Evolutionary conservation across 2,888 invertebrate species (phyloP).

Genomic region (Cerastoderma edule): DNA sequence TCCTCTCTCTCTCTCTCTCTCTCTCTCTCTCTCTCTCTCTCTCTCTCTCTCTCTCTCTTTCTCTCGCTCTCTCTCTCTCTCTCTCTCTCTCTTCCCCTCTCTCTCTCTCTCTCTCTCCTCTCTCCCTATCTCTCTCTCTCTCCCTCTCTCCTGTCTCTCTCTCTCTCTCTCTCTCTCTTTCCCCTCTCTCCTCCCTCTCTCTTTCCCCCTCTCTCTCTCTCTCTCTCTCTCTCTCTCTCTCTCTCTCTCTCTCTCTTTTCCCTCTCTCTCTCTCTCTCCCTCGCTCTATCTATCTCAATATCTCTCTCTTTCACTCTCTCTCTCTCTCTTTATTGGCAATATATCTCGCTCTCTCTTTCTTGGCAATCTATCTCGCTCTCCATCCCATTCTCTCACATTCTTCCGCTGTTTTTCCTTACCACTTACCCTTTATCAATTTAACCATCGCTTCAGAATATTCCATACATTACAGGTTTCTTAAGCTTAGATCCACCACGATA

Average conservation of each 20-base stretch:
- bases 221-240: not conserved
- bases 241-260: not conserved
- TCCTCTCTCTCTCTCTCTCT: not conserved
- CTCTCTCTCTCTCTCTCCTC: not conserved
- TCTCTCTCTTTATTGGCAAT: not conserved
- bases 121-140: not conserved
- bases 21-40: not conserved
- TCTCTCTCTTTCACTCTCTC: not conserved
- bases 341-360: not conserved
- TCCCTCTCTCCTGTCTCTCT: not conserved
- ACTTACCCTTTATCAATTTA: too few species aligned
- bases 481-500: too few species aligned
- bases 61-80: not conserved
- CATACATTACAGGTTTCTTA: too few species aligned
- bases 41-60: not conserved
- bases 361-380: too few species aligned
- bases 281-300: not conserved
- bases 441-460: too few species aligned
- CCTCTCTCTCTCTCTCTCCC: not conserved
- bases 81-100: slow-evolving; percentile 19
- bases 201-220: not conserved
- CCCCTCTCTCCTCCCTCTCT: not conserved
- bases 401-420: too few species aligned
- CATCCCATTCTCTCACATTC: too few species aligned
- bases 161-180: slow-evolving; percentile 13